phyloP scores from a whole-genome alignment of 2,113 vertebrate genomes.

The Corythoichthys intestinalis region DNA sequence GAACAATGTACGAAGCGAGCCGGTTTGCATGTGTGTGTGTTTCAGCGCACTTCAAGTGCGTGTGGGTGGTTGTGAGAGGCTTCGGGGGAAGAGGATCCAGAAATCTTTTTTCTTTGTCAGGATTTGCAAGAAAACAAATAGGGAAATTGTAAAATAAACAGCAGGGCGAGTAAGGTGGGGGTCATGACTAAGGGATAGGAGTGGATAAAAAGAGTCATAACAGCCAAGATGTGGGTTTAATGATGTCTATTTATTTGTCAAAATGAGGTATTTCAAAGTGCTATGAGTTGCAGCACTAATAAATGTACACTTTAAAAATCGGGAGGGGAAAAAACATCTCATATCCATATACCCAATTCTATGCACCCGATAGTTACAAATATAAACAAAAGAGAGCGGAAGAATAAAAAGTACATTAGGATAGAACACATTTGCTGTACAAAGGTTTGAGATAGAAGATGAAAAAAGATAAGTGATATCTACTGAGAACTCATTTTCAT shows the following conservation, averaged over 20 bases:
- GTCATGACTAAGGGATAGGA: not conserved
- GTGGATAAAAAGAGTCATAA: slow-evolving; percentile 21
- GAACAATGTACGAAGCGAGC: slow-evolving; percentile 81
- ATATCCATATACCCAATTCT: slow-evolving; percentile 95
- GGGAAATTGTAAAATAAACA: slow-evolving; percentile 30
- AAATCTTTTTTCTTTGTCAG: slow-evolving; percentile 65
- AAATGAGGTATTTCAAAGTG: slow-evolving; percentile 99
- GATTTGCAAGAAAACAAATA: slow-evolving; percentile 45
- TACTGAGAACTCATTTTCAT: slow-evolving; percentile 99
- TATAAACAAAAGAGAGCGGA: slow-evolving; percentile 87
- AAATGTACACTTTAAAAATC: slow-evolving; percentile 87
- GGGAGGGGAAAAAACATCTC: slow-evolving; percentile 79
- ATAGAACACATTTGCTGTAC: slow-evolving; percentile 98
- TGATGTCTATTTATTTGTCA: slow-evolving; percentile 99
- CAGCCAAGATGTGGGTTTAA: slow-evolving; percentile 34
- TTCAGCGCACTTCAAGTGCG: slow-evolving; percentile 49
- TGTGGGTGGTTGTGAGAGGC: slow-evolving; percentile 53
- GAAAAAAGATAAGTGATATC: slow-evolving; percentile 97
- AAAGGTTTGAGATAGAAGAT: slow-evolving; percentile 85
- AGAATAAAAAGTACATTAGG: slow-evolving; percentile 83
- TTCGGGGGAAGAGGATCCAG: slow-evolving; percentile 54
- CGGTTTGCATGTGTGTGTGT: slow-evolving; percentile 53
- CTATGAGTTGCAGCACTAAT: slow-evolving; percentile 98
- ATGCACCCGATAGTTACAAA: slow-evolving; percentile 98
- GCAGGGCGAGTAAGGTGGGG: not conserved